Conservation (phyloP, 1,140 invertebrate species). For the Theocolax elegans region DNA sequence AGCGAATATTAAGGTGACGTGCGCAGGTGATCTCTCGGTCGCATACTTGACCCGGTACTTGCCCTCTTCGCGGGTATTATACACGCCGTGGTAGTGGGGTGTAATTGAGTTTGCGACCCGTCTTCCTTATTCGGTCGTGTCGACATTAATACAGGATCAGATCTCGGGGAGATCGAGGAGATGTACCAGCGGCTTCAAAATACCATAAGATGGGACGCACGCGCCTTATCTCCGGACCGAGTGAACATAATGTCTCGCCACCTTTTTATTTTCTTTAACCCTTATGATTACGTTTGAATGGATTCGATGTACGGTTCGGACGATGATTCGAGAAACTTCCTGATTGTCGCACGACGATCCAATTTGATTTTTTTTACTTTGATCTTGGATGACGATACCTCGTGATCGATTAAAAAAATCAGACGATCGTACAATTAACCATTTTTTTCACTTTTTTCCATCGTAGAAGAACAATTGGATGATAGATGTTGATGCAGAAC, state of each 20-base stretch:
- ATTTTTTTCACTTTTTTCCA: no score
- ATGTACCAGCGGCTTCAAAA: no score
- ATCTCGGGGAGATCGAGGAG: conserved; percentile 42
- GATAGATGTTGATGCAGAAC: no score
- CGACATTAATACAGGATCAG: conserved; percentile 53
- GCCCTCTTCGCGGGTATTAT: neutral
- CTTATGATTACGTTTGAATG: conserved; percentile 60
- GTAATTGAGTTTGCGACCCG: conserved; percentile 31
- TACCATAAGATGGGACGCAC: no score
- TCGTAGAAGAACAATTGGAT: no score
- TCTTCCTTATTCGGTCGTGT: conserved; percentile 37
- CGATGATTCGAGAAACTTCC: neutral
- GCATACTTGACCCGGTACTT: conserved; percentile 15
- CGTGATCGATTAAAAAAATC: no score
- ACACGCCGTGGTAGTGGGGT: neutral
- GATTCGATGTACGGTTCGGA: conserved; percentile 50
- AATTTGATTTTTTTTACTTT: no score
- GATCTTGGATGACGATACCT: no score
- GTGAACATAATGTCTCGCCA: conserved; percentile 32
- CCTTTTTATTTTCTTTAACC: no score
- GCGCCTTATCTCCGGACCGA: neutral
- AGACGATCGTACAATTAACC: no score
- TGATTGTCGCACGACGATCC: conserved; percentile 6
- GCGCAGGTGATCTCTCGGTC: conserved; percentile 32
- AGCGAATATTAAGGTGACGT: conserved; percentile 22